Percentiles rank a stretch among this genome's conserved stretches.
Evolutionary conservation across 2,888 invertebrate species (phyloP).

Genomic region (Athalia cordata): DNA sequence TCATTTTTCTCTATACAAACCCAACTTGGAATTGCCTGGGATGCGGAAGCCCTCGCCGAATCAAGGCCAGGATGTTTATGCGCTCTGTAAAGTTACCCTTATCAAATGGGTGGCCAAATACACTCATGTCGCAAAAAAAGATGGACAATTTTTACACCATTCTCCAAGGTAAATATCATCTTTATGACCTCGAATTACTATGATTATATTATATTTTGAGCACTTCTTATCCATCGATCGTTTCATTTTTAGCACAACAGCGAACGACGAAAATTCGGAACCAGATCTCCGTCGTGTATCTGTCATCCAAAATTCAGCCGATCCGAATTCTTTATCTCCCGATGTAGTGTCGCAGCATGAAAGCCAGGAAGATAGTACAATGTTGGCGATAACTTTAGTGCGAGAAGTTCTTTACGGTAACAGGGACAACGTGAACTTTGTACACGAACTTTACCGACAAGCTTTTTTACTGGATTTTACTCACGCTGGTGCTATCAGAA

Average conservation of each 20-base stretch:
- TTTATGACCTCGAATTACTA: not conserved
- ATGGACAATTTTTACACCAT: conserved; percentile 71
- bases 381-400: conserved; percentile 81
- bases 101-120: conserved; percentile 93
- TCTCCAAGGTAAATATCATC: conserved; percentile 61
- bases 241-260: conserved; percentile 64
- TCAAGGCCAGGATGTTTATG: conserved; percentile 75
- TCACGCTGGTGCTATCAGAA: conserved; percentile 90
- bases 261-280: conserved; percentile 71
- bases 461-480: conserved; percentile 93
- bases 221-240: not conserved
- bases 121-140: conserved; percentile 84
- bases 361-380: conserved; percentile 66
- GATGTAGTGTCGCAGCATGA: conserved; percentile 62
- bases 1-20: conserved; percentile 88
- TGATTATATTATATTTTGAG: not conserved
- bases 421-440: conserved; percentile 94
- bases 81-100: conserved; percentile 87
- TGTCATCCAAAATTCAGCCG: conserved; percentile 69
- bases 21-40: conserved; percentile 86
- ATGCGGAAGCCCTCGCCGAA: conserved; percentile 81
- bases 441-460: conserved; percentile 95
- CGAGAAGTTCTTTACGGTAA: conserved; percentile 91
- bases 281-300: conserved; percentile 72
- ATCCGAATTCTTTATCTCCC: conserved; percentile 64